These are phyloP conservation scores for Hycleus cichorii DNA, from an alignment of 1,140 invertebrate genomes.

Conservation along the genomic window DNA sequence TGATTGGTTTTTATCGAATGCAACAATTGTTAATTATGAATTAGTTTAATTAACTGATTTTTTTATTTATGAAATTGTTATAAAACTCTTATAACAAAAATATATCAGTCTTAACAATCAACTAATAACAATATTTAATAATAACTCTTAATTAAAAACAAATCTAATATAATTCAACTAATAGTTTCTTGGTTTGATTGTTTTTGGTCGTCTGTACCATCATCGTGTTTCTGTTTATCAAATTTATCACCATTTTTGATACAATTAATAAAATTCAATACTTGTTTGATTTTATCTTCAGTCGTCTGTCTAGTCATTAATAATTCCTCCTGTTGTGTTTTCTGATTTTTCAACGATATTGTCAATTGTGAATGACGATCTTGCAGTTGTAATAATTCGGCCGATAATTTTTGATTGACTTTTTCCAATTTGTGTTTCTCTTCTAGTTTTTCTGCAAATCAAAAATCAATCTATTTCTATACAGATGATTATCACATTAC, in stretches of 20 bases:
- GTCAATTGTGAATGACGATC: slow-evolving; percentile 37
- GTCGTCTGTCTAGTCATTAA: slow-evolving; percentile 26
- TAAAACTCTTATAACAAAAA: slow-evolving; percentile 9
- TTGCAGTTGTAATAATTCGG: slow-evolving; percentile 36
- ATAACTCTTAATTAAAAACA: neutral
- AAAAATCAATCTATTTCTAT: slow-evolving; percentile 1
- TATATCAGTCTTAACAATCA: slow-evolving; percentile 14
- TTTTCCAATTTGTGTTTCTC: slow-evolving; percentile 37
- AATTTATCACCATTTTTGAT: slow-evolving; percentile 23
- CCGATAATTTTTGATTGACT: slow-evolving; percentile 30
- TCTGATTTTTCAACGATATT: slow-evolving; percentile 35
- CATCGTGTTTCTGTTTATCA: neutral
- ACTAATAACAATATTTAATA: slow-evolving; percentile 4
- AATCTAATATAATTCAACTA: neutral
- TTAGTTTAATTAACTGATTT: too few species aligned
- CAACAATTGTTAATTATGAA: too few species aligned
- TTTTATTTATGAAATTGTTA: neutral
- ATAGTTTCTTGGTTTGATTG: too few species aligned
- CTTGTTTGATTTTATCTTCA: slow-evolving; percentile 35
- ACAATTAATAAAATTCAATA: slow-evolving; percentile 34
- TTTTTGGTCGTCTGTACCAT: neutral
- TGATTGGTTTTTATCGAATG: too few species aligned
- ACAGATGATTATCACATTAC: too few species aligned
- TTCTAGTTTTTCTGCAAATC: slow-evolving; percentile 36
- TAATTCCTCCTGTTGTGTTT: slow-evolving; percentile 31